Percentiles rank a stretch among this genome's conserved stretches.
Evolutionary conservation across 2,888 invertebrate genomes (phyloP).

Genomic region (Mesorhabditis spiculigera): DNA sequence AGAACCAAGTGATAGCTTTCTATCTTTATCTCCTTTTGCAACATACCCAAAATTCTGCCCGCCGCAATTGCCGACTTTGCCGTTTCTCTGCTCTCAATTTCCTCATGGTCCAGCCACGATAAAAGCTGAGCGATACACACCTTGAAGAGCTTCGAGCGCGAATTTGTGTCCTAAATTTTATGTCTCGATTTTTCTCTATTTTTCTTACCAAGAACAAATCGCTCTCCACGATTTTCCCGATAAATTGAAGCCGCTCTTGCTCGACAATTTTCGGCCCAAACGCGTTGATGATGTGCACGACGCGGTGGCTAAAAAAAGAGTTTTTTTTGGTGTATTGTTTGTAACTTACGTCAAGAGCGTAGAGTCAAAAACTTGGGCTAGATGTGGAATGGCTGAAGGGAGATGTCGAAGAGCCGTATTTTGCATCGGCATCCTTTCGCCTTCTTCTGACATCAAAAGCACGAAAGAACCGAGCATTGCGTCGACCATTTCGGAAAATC

Average conservation of each 20-base stretch:
- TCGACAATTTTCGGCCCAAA: constrained; percentile 41
- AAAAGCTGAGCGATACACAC: neutral
- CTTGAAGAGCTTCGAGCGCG: neutral
- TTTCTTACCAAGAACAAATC: constrained; percentile 31
- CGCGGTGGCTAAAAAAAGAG: constrained; percentile 24
- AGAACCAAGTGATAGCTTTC: neutral
- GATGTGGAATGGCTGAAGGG: constrained; percentile 75
- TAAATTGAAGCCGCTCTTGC: constrained; percentile 37
- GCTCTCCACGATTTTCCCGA: constrained; percentile 41
- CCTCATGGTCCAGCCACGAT: neutral
- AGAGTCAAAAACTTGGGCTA: constrained; percentile 71
- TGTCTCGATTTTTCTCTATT: neutral
- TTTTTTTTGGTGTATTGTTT: neutral
- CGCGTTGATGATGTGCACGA: constrained; percentile 32
- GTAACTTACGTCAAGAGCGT: constrained; percentile 27
- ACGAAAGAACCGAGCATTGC: constrained; percentile 33
- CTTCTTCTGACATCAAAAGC: constrained; percentile 30
- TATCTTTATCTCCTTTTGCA: neutral
- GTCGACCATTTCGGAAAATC: constrained; percentile 2
- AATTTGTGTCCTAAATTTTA: neutral
- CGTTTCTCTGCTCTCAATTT: neutral
- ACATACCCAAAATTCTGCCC: neutral
- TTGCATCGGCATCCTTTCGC: constrained; percentile 61
- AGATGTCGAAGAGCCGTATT: constrained; percentile 87
- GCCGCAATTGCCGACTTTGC: neutral